A percentile compares a stretch with the other conserved stretches of the same genome.
Conservation (phyloP, 1,140 invertebrate species). For the Drosophila kohkoa region DNA sequence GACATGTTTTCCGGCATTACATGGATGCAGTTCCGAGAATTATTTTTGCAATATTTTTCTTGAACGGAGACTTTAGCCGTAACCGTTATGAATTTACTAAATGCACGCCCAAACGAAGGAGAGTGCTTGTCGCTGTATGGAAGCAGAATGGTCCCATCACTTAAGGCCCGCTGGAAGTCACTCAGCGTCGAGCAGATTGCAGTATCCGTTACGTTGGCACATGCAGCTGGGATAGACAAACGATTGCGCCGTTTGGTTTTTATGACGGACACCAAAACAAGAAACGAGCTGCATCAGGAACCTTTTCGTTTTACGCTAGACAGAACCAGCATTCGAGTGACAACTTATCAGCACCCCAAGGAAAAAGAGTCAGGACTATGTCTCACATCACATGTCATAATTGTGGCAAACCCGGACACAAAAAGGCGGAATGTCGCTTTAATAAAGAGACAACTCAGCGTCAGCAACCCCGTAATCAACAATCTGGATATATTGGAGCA, state of each 20-base stretch:
- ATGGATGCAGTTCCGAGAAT: conserved; percentile 17
- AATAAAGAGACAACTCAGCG: neutral
- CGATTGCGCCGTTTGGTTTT: conserved; percentile 9
- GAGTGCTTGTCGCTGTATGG: neutral
- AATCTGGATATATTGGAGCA: neutral
- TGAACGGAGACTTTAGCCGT: conserved; percentile 10
- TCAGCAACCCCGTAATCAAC: conserved; percentile 3
- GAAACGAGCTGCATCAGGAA: conserved; percentile 11
- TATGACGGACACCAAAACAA: neutral
- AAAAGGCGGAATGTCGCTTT: neutral
- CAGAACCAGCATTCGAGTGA: neutral
- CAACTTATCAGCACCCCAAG: neutral
- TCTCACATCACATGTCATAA: neutral
- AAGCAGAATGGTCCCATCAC: neutral
- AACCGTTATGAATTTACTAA: conserved; percentile 10
- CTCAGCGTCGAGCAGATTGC: conserved; percentile 3
- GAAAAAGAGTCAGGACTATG: neutral
- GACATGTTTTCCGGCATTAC: conserved; percentile 12
- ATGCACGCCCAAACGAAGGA: too few species aligned
- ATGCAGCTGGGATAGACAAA: conserved; percentile 10
- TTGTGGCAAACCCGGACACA: neutral
- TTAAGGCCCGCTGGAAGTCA: too few species aligned
- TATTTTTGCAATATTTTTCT: conserved; percentile 23
- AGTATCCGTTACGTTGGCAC: conserved; percentile 10
- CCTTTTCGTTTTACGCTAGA: neutral